phyloP scores from a whole-genome alignment of 2,113 vertebrate genomes.

The Grammomys surdaster region DNA sequence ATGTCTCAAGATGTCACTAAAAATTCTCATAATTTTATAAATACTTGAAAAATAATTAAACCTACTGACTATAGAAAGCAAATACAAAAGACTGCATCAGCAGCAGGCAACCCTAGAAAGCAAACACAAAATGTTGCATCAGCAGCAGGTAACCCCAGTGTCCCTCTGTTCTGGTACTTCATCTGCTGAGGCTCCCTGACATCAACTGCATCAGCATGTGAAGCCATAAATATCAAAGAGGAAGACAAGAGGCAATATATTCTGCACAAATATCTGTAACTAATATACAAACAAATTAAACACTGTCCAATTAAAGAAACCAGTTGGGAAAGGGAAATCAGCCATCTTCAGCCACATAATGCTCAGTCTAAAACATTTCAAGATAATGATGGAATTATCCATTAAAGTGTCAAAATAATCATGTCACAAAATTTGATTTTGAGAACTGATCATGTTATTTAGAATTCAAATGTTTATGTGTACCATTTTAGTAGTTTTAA shows the following conservation, averaged over 20 bases:
- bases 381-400: background rate
- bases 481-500: background rate
- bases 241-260: background rate
- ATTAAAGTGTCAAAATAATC: background rate
- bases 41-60: background rate
- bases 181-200: background rate
- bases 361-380: background rate
- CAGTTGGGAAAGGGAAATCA: background rate
- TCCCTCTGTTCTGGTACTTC: background rate
- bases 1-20: constrained; percentile 51
- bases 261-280: constrained; percentile 6
- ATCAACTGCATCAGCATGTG: background rate
- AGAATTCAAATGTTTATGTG: constrained; percentile 19
- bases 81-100: background rate
- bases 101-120: constrained; percentile 12
- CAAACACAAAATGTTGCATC: background rate
- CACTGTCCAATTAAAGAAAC: background rate
- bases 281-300: background rate
- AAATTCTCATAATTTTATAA: constrained; percentile 67
- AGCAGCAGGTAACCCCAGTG: background rate
- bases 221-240: background rate
- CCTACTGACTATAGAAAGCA: background rate
- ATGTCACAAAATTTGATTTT: background rate
- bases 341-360: background rate
- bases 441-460: background rate